Percentiles rank a stretch among this genome's conserved stretches.
These are phyloP conservation scores for Cephus pulcher DNA, from an alignment of 2,888 invertebrate genomes.

Conservation along the genomic window DNA sequence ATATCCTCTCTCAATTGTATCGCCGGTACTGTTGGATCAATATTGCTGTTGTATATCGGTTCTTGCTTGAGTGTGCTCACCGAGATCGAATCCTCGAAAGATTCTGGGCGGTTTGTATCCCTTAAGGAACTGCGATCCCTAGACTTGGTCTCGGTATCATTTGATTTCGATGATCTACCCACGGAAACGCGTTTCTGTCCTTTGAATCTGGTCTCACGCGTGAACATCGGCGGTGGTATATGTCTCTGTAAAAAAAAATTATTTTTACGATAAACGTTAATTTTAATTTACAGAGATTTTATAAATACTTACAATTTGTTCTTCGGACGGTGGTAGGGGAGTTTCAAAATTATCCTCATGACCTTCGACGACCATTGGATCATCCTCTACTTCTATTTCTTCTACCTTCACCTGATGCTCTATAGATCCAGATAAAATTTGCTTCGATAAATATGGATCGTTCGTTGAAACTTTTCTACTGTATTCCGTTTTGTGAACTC, in stretches of 20 bases:
- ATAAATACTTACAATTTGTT: conserved; percentile 39
- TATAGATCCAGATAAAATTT: conserved; percentile 40
- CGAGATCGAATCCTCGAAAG: conserved; percentile 26
- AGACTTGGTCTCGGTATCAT: conserved; percentile 13
- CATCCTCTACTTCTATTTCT: conserved; percentile 61
- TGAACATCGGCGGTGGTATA: conserved; percentile 58
- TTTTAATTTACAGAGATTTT: neutral
- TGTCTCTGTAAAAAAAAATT: conserved; percentile 40
- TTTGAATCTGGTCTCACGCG: conserved; percentile 66
- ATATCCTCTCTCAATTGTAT: conserved; percentile 52
- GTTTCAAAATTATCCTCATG: conserved; percentile 55
- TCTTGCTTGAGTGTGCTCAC: conserved; percentile 38
- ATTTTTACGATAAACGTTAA: neutral
- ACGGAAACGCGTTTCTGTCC: conserved; percentile 67
- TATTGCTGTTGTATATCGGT: conserved; percentile 40
- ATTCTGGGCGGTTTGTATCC: conserved; percentile 27
- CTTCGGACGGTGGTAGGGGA: conserved; percentile 28
- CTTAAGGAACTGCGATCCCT: conserved; percentile 32
- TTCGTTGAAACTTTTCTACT: conserved; percentile 41
- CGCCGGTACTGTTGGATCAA: conserved; percentile 53
- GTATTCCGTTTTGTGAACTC: conserved; percentile 51
- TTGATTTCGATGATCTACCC: conserved; percentile 48
- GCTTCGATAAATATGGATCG: conserved; percentile 46
- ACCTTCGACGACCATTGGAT: conserved; percentile 59
- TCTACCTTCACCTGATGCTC: conserved; percentile 54